Base-by-base conservation (phyloP, 2,113 vertebrate genomes). In the Rynchops niger region DNA sequence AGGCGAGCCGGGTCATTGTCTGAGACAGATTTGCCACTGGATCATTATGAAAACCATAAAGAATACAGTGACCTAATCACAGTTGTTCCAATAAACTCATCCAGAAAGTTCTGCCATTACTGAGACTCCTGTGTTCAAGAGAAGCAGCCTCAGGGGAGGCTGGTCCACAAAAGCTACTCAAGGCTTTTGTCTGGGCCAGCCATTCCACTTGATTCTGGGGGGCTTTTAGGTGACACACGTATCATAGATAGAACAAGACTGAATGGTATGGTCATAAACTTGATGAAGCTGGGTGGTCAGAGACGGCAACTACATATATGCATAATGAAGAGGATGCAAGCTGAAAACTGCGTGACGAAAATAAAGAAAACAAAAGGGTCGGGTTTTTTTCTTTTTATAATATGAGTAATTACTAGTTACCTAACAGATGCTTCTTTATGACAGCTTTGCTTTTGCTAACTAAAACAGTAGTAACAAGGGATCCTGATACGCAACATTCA, bases 281-380 rank as follows among this genome's bases (percentile, higher is more conserved):
- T 55, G 29, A 52, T 9, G 8, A 77, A 82, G 22, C 3, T 40
- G 8, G 11, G 5, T 59, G 10, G 17, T 45, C 32, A 55, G 25
- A 69, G 13, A 65, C 0, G 0, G 49, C 9, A 69, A 27, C 52
- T 74, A 61, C 8, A 52, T 26, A 30, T 13, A 67, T 2, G 1
- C 7, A 34, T 30, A 67, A 69, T 2, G 8, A 53, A 58, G 53
- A 88, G 9, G 25, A 74, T 2, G 2, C 14, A 58, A 50, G 27
- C 9, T 45, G 52, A 84, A 95, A 84, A 82, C 2, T 2, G 7
- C 27, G 3, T n/a, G 9, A 50, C 11, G 26, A 50, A 58, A 87
- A 71, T 25, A 19, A 82, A 59, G 32, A 53, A 66, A 82, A 69
- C 2, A 47, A 38, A 67, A 85, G 8, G 1, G 18, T 19, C 4